Evolutionary conservation across 2,888 invertebrate species (phyloP).

Genomic region (Digitonthophagus gazella): DNA sequence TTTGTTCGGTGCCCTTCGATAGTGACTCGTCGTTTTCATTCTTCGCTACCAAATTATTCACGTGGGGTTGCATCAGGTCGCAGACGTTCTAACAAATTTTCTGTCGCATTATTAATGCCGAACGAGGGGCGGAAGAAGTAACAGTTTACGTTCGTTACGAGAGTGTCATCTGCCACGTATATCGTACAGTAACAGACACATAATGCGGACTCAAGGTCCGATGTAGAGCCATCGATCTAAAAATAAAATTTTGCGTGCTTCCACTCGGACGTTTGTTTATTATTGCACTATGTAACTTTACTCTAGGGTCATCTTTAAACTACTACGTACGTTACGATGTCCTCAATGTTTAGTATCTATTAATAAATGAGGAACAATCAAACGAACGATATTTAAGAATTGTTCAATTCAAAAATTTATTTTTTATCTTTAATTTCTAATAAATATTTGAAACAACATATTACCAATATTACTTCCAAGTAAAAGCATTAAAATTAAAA

Average conservation of each 20-base stretch:
- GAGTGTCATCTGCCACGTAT: not conserved
- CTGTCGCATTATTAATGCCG: not conserved
- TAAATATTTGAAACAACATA: no score
- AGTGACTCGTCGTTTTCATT: slow-evolving; percentile 32
- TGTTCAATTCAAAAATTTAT: no score
- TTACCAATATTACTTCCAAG: no score
- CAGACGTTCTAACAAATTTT: not conserved
- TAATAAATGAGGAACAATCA: no score
- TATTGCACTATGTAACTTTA: not conserved
- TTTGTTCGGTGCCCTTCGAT: slow-evolving; percentile 31
- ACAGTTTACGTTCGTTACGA: not conserved
- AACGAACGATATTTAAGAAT: no score
- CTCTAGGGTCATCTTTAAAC: not conserved
- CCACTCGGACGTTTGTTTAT: not conserved
- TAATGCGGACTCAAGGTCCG: not conserved
- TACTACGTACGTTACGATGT: not conserved
- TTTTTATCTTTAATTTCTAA: no score
- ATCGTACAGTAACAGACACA: not conserved
- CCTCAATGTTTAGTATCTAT: no score
- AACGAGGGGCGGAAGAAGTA: no score
- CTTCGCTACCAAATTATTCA: slow-evolving; percentile 18
- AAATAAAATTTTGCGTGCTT: not conserved
- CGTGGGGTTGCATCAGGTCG: slow-evolving; percentile 18
- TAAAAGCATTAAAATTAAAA: no score
- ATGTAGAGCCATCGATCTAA: not conserved